A percentile compares a stretch with the other conserved stretches of the same genome.
Conservation (phyloP, 1,140 invertebrate genomes). For the Anadara kagoshimensis region DNA sequence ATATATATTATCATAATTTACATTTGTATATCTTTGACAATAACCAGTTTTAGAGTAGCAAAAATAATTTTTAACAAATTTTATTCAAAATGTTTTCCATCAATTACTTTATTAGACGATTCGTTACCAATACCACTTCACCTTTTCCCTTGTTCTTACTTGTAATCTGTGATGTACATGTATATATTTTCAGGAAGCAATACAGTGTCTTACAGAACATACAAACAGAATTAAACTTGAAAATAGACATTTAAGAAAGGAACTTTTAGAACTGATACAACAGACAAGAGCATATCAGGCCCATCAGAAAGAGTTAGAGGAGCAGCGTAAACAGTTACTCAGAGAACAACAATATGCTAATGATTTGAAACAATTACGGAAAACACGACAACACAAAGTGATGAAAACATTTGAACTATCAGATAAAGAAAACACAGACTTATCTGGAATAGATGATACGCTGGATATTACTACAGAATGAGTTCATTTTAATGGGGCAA, state of each 20-base stretch:
- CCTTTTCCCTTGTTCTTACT: background rate
- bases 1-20: too few species aligned
- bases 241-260: constrained; percentile 64
- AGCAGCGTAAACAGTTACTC: constrained; percentile 65
- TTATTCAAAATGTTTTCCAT: too few species aligned
- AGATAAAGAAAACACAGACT: constrained; percentile 21
- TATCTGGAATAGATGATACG: background rate
- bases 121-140: too few species aligned
- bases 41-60: too few species aligned
- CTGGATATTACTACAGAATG: background rate
- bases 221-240: constrained; percentile 68
- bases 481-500: too few species aligned
- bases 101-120: too few species aligned
- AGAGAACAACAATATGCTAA: constrained; percentile 68
- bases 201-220: constrained; percentile 68
- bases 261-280: constrained; percentile 65
- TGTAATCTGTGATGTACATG: background rate
- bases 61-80: too few species aligned
- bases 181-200: constrained; percentile 58
- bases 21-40: too few species aligned
- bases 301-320: constrained; percentile 62
- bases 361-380: constrained; percentile 66
- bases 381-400: constrained; percentile 62
- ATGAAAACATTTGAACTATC: constrained; percentile 50
- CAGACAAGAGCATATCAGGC: constrained; percentile 63